Conservation (phyloP, 2,113 vertebrate genomes). For the Sclerurus mexicanus region DNA sequence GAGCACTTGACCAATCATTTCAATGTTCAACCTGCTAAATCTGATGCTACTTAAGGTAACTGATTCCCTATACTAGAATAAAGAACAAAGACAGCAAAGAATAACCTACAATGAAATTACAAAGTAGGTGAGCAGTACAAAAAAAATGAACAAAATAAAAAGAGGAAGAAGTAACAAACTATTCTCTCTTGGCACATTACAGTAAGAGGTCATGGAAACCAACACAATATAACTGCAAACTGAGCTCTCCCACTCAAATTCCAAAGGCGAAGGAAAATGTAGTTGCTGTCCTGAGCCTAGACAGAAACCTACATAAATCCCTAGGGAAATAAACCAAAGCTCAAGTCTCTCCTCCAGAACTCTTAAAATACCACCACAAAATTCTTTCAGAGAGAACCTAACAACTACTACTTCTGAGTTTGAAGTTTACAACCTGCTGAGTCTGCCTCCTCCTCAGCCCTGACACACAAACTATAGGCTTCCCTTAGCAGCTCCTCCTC, state of each 20-base stretch:
- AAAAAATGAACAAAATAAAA: not conserved
- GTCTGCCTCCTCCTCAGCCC: not conserved
- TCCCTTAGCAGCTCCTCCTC: not conserved
- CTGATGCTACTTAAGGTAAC: not conserved
- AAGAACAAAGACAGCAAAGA: not conserved
- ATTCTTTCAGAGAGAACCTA: not conserved
- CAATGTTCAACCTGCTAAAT: not conserved
- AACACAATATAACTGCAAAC: not conserved
- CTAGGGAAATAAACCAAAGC: not conserved
- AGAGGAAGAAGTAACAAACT: not conserved
- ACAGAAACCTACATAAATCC: not conserved
- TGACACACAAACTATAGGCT: not conserved
- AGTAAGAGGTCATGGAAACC: not conserved
- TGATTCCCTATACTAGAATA: not conserved
- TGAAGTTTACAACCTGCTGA: not conserved
- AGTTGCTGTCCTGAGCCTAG: not conserved
- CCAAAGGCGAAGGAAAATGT: slow-evolving; percentile 7
- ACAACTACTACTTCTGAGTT: not conserved
- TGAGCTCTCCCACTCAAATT: slow-evolving; percentile 36
- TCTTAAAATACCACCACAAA: not conserved
- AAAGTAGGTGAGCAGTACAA: not conserved
- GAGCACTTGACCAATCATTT: not conserved
- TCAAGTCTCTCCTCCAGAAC: not conserved
- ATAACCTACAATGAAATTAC: not conserved
- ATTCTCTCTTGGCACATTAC: not conserved